These are phyloP conservation scores for Alectoris magna DNA, from an alignment of 2,797 vertebrate species.

Conservation along the genomic window DNA sequence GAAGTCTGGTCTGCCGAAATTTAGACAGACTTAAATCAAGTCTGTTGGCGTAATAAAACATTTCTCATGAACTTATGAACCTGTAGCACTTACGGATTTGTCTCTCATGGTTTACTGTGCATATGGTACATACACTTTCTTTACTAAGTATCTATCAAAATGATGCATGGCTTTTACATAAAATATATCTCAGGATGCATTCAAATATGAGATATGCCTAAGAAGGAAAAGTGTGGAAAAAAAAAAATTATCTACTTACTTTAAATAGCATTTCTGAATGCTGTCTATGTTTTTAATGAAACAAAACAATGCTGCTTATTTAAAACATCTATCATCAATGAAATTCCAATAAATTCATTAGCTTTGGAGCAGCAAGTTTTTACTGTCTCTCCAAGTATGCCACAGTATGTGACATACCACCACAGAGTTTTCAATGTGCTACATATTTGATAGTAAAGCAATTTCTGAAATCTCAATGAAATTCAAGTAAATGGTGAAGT, in stretches of 20 bases:
- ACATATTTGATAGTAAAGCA: not conserved
- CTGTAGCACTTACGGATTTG: conserved; percentile 46
- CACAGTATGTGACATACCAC: not conserved
- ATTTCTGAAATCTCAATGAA: not conserved
- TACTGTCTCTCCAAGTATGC: not conserved
- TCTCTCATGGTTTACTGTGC: conserved; percentile 37
- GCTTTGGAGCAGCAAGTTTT: not conserved
- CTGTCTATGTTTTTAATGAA: not conserved
- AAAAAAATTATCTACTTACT: not conserved
- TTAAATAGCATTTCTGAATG: conserved; percentile 1
- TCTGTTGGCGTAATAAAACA: conserved; percentile 67
- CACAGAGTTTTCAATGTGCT: not conserved
- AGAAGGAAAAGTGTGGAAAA: not conserved
- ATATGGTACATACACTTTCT: conserved; percentile 32
- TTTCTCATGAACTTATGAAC: conserved; percentile 75
- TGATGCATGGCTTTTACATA: conserved; percentile 21
- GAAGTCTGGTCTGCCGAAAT: conserved; percentile 57
- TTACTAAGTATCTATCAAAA: conserved; percentile 46
- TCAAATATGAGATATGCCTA: not conserved
- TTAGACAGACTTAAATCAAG: conserved; percentile 71
- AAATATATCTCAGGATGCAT: not conserved
- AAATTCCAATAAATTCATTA: not conserved
- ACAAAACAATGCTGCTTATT: not conserved
- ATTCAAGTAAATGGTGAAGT: not conserved
- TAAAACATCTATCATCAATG: not conserved